phyloP scores from a whole-genome alignment of 2,797 vertebrate species.

The Podargus strigoides region DNA sequence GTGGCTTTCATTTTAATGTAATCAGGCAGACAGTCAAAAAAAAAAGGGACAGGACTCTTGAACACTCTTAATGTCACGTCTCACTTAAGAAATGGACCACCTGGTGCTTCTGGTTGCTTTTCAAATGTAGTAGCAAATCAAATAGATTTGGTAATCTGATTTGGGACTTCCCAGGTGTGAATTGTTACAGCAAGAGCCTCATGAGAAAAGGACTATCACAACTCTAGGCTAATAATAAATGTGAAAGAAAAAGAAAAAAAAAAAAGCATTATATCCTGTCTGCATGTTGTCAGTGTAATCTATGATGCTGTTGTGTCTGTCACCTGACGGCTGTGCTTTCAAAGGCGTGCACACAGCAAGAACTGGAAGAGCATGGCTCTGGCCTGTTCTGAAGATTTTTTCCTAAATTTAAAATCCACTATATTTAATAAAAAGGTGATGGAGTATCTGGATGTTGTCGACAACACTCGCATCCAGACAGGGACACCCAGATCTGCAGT shows the following conservation, averaged over 20 bases:
- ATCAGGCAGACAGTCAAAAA: not conserved
- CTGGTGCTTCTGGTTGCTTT: constrained; percentile 19
- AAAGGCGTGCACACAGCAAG: not conserved
- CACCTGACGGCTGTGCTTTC: not conserved
- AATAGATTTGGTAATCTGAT: not conserved
- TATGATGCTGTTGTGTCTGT: not conserved
- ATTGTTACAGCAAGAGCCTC: not conserved
- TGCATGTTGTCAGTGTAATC: not conserved
- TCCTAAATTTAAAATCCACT: not conserved
- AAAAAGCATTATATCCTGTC: not conserved
- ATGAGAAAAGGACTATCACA: not conserved
- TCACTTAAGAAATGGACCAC: not conserved
- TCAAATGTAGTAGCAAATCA: not conserved
- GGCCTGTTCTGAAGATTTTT: not conserved
- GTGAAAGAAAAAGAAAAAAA: not conserved
- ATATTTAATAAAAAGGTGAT: not conserved
- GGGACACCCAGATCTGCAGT: not conserved
- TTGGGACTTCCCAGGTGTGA: not conserved
- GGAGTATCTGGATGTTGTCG: not conserved
- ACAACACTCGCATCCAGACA: not conserved
- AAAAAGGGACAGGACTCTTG: not conserved
- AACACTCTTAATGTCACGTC: not conserved
- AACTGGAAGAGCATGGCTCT: not conserved
- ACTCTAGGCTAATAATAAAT: not conserved
- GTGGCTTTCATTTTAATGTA: not conserved